Conservation (phyloP, 2,113 vertebrate genomes). For the Corythornis cristatus region DNA sequence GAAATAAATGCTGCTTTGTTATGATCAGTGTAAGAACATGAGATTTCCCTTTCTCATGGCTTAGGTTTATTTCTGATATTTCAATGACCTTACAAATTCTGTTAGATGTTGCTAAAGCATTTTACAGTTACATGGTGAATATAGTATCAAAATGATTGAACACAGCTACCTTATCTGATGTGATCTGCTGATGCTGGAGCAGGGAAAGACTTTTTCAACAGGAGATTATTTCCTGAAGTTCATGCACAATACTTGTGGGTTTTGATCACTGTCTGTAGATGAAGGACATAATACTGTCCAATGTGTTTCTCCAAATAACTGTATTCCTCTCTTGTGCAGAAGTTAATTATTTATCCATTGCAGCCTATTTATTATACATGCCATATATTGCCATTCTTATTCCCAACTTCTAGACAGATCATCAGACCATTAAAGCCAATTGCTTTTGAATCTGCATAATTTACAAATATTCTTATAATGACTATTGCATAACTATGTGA, state of each 20-base stretch:
- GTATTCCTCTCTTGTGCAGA: not conserved
- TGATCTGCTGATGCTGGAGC: rapidly evolving
- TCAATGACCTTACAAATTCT: not conserved
- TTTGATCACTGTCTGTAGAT: not conserved
- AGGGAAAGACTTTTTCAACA: not conserved
- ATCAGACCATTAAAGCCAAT: not conserved
- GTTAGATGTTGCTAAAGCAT: not conserved
- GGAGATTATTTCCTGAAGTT: not conserved
- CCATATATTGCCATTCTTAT: not conserved
- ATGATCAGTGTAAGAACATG: not conserved
- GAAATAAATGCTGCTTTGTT: not conserved
- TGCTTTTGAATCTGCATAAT: not conserved
- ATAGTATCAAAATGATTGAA: not conserved
- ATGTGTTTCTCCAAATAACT: not conserved
- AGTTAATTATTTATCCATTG: not conserved
- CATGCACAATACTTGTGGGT: not conserved
- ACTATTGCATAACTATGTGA: not conserved
- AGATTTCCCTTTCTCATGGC: not conserved
- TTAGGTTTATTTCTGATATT: not conserved
- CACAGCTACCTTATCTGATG: not conserved
- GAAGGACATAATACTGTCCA: not conserved
- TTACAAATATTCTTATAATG: not conserved
- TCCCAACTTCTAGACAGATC: not conserved
- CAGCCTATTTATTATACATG: not conserved
- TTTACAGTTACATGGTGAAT: not conserved